Base-by-base conservation (phyloP, 2,113 vertebrate genomes). In the Phocoena phocoena region DNA sequence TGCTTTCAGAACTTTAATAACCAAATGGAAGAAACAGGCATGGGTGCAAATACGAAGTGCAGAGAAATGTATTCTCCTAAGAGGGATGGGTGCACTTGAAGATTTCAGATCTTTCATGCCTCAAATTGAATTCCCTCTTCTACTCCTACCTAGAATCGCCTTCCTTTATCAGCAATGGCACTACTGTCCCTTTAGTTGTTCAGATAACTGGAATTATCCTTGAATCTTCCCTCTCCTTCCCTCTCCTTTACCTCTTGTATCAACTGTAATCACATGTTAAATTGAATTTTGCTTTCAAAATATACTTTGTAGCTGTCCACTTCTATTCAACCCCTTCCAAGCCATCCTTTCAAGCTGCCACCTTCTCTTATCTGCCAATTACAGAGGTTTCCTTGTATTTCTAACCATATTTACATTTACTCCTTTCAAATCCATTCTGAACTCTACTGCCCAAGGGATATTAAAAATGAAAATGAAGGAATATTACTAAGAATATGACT, bases 211-310 rank as follows among this genome's bases (percentile, higher is more conserved):
- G 12, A 93, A 77, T 82, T 94, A 67, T 93, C 70, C 81, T 93
- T 67, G 44, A 79, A 31, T 74, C 44, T 74, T 63, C 31, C 80
- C 50, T 96, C 28, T 76, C 76, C 44, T 74, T 63, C 31, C 80
- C 50, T 96, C 28, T 76, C 76, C 44, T 28, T 81, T 55, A 81
- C 62, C 50, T 50, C 47, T 53, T 36, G 1, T 28, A 73, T 53
- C 71, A 94, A 88, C 76, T 18, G 1, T 47, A 58, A 96, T 96
- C 81, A 70, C 28, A 47, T 38, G 36, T 71, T 77, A 93, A 93
- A 92, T 60, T 86, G 28, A 92, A 88, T 92, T 93, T 89, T 95
- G 38, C n/a, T 89, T 88, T 82, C 76, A 88, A 74, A 90, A 86
- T 63, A 47, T 74, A 63, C 76, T 76, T 86, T 89, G 65, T 85